Evolutionary conservation across 2,888 invertebrate genomes (phyloP), one percentile per base, ranked within the genome.

Genomic region (Formica aserva): DNA sequence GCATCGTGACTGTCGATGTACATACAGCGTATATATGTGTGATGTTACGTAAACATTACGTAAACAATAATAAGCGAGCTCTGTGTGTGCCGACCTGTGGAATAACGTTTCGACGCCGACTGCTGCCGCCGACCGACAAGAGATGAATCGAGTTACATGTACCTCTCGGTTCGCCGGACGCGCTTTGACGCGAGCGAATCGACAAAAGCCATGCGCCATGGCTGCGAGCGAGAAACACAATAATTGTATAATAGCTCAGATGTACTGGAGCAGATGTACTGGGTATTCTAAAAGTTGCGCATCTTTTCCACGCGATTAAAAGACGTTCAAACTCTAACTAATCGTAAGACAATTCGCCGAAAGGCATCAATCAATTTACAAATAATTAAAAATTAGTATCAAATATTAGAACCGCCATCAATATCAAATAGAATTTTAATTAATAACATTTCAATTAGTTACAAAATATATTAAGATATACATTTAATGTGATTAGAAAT

Each of bases 31-130:
- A 86, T 87, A 89, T 88, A 85, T 88, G 85, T 88, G 26, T 78
- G 85, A 81, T 74, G 89, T 94, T 94, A 93, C 94, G 92, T 92
- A 93, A 94, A 94, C 89, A 92, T 94, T 94, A 94, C 93, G 92
- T 93, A 93, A 93, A 94, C 91, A 93, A 93, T 92, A 92, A 94
- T 93, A 93, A 92, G 88, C 89, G 78, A 91, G 87, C 90, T 87
- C 87, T 90, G 91, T 52, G 41, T 41, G 48, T 88, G 32, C 26
- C 22, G 71, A 13, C 11, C 86, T 86, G 83, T 87, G 89, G 84
- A 85, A 82, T 85, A 91, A 84, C 77, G 74, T 75, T 85, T 82
- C 87, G 90, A 87, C 88, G 81, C 84, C 76, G 89, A 85, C 87
- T 86, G 81, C 75, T 67, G 75, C 84, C 76, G 83, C 82, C 69